These are phyloP conservation scores for Bactericera cockerelli DNA, from an alignment of 1,140 invertebrate genomes.

Conservation along the genomic window DNA sequence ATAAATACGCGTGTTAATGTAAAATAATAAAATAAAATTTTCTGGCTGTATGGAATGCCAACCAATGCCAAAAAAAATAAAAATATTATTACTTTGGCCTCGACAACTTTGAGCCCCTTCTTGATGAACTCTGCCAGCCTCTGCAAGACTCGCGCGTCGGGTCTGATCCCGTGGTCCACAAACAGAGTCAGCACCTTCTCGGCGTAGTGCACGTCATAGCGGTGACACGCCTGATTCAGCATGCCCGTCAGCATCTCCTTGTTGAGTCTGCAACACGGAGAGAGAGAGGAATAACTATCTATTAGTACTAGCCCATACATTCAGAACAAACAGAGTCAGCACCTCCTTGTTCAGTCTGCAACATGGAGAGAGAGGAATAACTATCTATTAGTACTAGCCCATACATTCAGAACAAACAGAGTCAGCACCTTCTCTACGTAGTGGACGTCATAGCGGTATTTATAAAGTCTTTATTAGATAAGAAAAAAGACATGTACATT, in stretches of 20 bases:
- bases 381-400: no score
- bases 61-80: no score
- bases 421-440: slow-evolving; percentile 25
- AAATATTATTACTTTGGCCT: no score
- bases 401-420: no score
- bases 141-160: background rate
- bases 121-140: background rate
- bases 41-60: no score
- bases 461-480: background rate
- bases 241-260: slow-evolving; percentile 51
- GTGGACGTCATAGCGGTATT: background rate
- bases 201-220: background rate
- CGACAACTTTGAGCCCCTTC: no score
- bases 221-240: slow-evolving; percentile 39
- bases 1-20: no score
- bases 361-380: slow-evolving; percentile 23
- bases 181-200: background rate
- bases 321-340: background rate
- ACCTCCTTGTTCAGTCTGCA: slow-evolving; percentile 44
- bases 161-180: background rate
- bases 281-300: slow-evolving; percentile 16
- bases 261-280: slow-evolving; percentile 47
- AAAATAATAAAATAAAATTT: no score
- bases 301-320: no score
- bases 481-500: no score